These are phyloP conservation scores for Cichlasoma orientale DNA, from an alignment of 2,797 vertebrate genomes.

Conservation along the genomic window DNA sequence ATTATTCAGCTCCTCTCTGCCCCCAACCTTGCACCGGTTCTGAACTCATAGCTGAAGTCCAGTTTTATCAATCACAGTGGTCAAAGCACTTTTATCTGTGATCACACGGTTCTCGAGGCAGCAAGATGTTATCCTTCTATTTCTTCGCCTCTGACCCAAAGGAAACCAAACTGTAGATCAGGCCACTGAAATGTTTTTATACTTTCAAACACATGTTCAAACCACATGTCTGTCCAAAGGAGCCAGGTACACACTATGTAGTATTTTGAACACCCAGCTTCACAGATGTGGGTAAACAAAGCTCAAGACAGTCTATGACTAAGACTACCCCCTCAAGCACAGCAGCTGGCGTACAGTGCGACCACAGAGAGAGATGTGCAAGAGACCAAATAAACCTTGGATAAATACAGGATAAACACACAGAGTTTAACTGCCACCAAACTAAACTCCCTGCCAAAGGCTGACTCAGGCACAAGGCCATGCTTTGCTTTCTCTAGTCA, in stretches of 20 bases:
- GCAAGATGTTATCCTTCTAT: constrained; percentile 44
- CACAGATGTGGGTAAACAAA: constrained; percentile 51
- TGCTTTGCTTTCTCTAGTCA: constrained; percentile 45
- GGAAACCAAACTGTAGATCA: constrained; percentile 3
- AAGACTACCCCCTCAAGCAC: constrained; percentile 39
- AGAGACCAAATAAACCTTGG: constrained; percentile 53
- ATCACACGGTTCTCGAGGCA: constrained; percentile 6
- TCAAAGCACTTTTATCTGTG: constrained; percentile 36
- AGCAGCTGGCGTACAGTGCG: constrained; percentile 5
- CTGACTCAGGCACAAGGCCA: constrained; percentile 40
- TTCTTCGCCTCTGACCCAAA: constrained; percentile 20
- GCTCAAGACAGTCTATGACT: constrained; percentile 32
- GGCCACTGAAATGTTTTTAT: constrained; percentile 18
- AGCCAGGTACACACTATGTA: not conserved
- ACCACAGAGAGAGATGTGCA: constrained; percentile 39
- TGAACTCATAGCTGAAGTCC: constrained; percentile 38
- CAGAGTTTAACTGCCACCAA: constrained; percentile 45
- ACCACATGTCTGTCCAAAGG: constrained; percentile 25
- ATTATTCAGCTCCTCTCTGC: constrained; percentile 18
- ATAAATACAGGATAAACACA: constrained; percentile 59
- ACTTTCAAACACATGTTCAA: constrained; percentile 22
- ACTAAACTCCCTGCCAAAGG: constrained; percentile 24
- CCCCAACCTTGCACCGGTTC: constrained; percentile 13
- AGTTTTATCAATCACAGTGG: constrained; percentile 49
- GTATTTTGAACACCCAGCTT: constrained; percentile 46